These are phyloP conservation scores for Sycon ciliatum DNA, from an alignment of 37 sponge, comb jelly and placozoan species.

Conservation along the genomic window DNA sequence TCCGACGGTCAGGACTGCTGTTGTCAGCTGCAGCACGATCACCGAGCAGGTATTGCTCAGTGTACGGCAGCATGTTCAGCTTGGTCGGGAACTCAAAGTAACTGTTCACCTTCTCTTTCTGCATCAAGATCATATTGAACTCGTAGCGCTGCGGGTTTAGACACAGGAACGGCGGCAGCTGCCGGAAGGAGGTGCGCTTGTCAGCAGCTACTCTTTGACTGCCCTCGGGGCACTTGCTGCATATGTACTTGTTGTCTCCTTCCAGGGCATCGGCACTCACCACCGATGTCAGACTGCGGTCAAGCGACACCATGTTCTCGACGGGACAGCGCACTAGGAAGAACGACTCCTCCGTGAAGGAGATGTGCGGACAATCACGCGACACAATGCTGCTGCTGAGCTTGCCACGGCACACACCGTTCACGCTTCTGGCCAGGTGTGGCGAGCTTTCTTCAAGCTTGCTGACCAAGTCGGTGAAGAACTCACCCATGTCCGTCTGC, in stretches of 20 bases:
- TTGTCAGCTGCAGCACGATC: not conserved
- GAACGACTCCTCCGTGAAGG: constrained; percentile 19
- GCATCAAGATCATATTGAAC: constrained; percentile 20
- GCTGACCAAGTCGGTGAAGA: constrained; percentile 30
- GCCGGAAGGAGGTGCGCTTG: constrained; percentile 12
- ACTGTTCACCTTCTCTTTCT: constrained; percentile 28
- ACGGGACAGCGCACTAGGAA: constrained; percentile 23
- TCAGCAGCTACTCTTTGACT: too few relatives aligned
- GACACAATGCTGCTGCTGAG: constrained; percentile 27
- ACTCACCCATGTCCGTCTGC: constrained; percentile 34
- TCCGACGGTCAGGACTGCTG: not conserved
- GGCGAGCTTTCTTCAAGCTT: constrained; percentile 28
- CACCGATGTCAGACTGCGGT: constrained; percentile 18
- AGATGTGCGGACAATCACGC: constrained; percentile 25
- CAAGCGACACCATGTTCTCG: constrained; percentile 19
- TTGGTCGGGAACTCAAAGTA: constrained; percentile 17
- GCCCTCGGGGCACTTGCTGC: constrained; percentile 22
- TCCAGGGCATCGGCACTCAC: constrained; percentile 19
- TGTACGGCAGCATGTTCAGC: constrained; percentile 22
- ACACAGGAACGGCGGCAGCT: constrained; percentile 24
- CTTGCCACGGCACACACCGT: constrained; percentile 18
- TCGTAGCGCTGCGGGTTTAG: constrained; percentile 32
- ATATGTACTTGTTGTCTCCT: constrained; percentile 32
- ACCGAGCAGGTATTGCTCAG: not conserved
- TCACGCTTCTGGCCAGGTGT: constrained; percentile 11